Evolutionary conservation across 2,113 vertebrate genomes (phyloP).

Genomic region (Gasterosteus nipponicus): DNA sequence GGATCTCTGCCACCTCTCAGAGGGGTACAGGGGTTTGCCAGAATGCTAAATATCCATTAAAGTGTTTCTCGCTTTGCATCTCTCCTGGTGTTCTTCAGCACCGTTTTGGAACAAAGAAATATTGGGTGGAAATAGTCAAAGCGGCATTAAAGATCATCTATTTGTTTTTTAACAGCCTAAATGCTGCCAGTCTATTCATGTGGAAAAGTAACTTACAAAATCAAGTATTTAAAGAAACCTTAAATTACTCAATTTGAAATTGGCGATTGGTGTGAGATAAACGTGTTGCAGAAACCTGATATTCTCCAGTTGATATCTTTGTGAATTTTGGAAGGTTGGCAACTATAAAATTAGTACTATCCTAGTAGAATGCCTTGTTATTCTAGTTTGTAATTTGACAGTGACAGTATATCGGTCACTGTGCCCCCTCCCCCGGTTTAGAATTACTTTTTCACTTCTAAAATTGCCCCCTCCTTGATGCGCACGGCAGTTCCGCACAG

Average conservation of each 20-base stretch:
- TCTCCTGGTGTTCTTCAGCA: neutral
- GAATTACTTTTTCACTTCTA: too few species aligned
- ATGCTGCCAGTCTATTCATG: neutral
- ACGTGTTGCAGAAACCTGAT: neutral
- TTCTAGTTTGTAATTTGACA: too few species aligned
- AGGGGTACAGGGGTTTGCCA: neutral
- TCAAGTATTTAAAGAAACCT: neutral
- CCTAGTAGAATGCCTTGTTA: neutral
- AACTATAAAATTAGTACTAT: neutral
- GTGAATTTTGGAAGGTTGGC: neutral
- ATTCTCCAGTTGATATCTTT: neutral
- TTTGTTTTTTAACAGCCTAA: too few species aligned
- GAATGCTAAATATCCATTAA: neutral
- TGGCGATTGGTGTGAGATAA: neutral
- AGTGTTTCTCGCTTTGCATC: neutral
- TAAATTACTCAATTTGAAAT: neutral
- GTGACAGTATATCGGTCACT: too few species aligned
- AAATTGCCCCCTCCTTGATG: too few species aligned
- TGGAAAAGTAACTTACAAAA: neutral
- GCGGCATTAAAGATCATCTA: too few species aligned
- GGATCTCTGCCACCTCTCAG: conserved; percentile 32
- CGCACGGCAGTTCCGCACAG: too few species aligned
- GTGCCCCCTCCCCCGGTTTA: too few species aligned
- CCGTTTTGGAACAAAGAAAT: neutral
- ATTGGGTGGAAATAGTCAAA: neutral